Conservation (phyloP, 2,113 vertebrate species). For the Orthonyx spaldingii region DNA sequence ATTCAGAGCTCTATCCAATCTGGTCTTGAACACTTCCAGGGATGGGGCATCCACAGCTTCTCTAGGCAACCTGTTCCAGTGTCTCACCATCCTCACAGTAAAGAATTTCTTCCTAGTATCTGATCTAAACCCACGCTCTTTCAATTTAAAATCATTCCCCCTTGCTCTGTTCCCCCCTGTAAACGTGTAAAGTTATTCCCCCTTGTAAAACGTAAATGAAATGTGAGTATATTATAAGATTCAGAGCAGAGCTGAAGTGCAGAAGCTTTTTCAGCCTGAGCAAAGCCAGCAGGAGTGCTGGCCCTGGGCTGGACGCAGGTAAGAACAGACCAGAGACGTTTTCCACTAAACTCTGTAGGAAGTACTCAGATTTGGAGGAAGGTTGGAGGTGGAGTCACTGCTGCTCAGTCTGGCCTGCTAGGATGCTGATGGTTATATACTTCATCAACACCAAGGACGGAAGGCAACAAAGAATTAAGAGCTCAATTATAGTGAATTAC, state of each 20-base stretch:
- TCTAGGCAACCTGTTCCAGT: not conserved
- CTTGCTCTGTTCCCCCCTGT: not conserved
- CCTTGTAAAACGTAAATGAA: not conserved
- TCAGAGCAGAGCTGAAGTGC: not conserved
- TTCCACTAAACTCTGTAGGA: not conserved
- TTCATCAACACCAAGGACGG: not conserved
- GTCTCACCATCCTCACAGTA: not conserved
- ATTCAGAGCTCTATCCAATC: not conserved
- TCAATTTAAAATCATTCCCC: not conserved
- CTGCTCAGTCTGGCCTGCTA: not conserved
- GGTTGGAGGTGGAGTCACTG: not conserved
- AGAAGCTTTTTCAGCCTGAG: not conserved
- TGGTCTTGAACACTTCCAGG: not conserved
- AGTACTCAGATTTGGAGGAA: not conserved
- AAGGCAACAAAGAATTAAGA: not conserved
- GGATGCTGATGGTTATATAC: not conserved
- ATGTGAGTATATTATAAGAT: not conserved
- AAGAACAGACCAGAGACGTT: rapidly evolving
- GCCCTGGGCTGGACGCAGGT: rapidly evolving
- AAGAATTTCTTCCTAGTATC: not conserved
- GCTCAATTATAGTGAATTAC: not conserved
- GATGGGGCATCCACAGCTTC: not conserved
- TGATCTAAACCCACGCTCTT: not conserved
- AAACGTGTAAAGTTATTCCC: not conserved
- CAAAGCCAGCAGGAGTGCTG: not conserved